Evolutionary conservation across 2,113 vertebrate species (phyloP), one percentile per base, ranked within the genome.

Genomic region (Antigone vipio): DNA sequence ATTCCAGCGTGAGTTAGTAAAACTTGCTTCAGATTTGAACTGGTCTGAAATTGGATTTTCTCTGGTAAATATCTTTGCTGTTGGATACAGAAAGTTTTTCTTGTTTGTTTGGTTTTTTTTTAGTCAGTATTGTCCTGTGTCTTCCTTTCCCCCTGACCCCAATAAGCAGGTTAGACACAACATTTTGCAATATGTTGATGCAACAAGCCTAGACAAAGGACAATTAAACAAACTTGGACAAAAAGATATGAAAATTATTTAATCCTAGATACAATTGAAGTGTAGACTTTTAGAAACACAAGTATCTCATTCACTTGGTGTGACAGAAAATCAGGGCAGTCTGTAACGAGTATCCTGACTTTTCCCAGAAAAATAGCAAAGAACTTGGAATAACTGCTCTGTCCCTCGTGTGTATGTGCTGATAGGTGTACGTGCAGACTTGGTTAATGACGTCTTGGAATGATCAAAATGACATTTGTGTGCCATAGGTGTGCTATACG

Each of bases 261-360:
- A 45, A 69, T 62, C 44, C 19, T 52, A 20, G 44, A 2, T 13
- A 4, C 32, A 50, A 4, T 35, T 58, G 7, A 40, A 50, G 29
- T 20, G 20, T 1, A n/a, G 72, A 32, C 5, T 15, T 59, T 74
- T 44, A 63, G 53, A 76, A 88, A 50, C 24, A 5, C 11, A 27
- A 50, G 11, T 35, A 24, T 29, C 2, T 0, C 7, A 3, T 69
- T 49, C 10, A 40, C 9, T 77, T 0, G 0, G 0, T 60, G 40
- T 53, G 40, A 62, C 13, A 45, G 15, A 68, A 55, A 12, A 35
- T 44, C 6, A n/a, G 40, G 32, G 14, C 29, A 15, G 49, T 35
- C 72, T 47, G 9, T 34, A 42, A 35, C 8, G n/a, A 58, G 16
- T n/a, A 59, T 34, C 20, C 19, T 23, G 35, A 35, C 6, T n/a